Evolutionary conservation across 1,140 invertebrate species (phyloP), one percentile per base, ranked within the genome.

Genomic region (Xylocopa sonorina): DNA sequence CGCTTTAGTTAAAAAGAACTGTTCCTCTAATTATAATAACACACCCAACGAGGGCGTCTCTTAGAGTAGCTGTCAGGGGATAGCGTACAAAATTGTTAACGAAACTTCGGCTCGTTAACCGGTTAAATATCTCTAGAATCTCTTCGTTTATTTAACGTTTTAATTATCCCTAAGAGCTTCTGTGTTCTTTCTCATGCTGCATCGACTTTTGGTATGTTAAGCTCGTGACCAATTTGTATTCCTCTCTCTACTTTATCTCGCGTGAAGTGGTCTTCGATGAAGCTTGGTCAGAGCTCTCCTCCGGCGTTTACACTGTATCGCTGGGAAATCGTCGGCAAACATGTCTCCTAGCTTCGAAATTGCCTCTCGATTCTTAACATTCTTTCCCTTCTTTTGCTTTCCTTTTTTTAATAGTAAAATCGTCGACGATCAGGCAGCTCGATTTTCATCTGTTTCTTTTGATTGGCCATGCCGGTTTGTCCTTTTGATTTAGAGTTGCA

Each of bases 401-500:
- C 14, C 2, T 21, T 29, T 46, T 14, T 21, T 46, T 57, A 24
- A 3, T 69, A 41, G 32, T 21, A 46, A 72, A 32, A 41, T 51
- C 69, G 68, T 53, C 74, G 50, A 82, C 41, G 80, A 73, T 57
- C 55, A 55, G 38, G 58, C 57, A 64, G 46, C 34, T 74, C 32
- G 76, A 83, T 88, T 84, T n/a, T 83, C 86, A 84, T 86, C 80
- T 80, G 73, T 67, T 60, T 21, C 51, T 24, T 83, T 82, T 83
- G 77, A 88, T 81, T 87, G 76, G 74, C 79, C 84, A 68, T 86
- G 80, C 67, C 67, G 41, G 66, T 82, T 81, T 78, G 75, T 66
- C 51, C 48, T 67, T 82, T 88, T 88, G 84, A 87, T 88, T n/a
- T 87, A 80, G 71, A 84, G 69, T 83, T 83, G 72, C 82, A 86